Base-by-base conservation (phyloP, 1,140 invertebrate species). In the Meloidogyne floridensis region DNA sequence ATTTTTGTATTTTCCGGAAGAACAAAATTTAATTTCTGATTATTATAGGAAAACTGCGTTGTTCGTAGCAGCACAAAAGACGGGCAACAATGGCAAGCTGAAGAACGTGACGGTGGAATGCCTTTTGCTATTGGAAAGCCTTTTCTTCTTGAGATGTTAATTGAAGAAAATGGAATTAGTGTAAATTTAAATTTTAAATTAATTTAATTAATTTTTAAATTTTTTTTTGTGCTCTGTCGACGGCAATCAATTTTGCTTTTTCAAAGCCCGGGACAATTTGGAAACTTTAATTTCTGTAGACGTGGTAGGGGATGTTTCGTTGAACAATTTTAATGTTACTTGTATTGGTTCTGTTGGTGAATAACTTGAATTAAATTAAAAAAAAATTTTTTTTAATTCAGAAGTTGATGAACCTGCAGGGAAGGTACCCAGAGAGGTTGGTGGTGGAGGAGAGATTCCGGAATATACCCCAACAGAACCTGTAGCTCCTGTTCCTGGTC, bases 91-190 rank as follows among this genome's bases (percentile, higher is more conserved):
- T 81, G 80, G 80, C 75, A 70, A 20, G 20, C 43, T n/a, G 80
- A 81, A 70, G 80, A 81, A 51, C 53, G 80, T 32, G 80, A 80
- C 6, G 80, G 80, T 1, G 75, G 75, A 54, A 80, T 80, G 72
- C 80, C 80, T 6, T 81, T 81, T 71, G 51, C 56, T 75, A 2
- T 32, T 20, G 80, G 74, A 0, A 74, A 75, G 53, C 80, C 76
- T 51, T 81, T 80, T 72, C 13, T 43, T 13, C 2, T 81, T 4
- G 75, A 81, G 43, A 11, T 81, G n/a, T 54, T 72, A 3, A 65
- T 75, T 18, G 65, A 43, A 20, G 65, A 77, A 71, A 56, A 71
- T 20, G 69, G 75, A 47, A 77, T 81, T 43, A 77, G 65, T 47
- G 80, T 56, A 15, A 69, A 69, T 20, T n/a, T 15, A 18, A 13